A percentile compares a stretch with the other conserved stretches of the same genome.
Evolutionary conservation across 2,113 vertebrate genomes (phyloP).

Genomic region (Pomatorhinus ruficollis): DNA sequence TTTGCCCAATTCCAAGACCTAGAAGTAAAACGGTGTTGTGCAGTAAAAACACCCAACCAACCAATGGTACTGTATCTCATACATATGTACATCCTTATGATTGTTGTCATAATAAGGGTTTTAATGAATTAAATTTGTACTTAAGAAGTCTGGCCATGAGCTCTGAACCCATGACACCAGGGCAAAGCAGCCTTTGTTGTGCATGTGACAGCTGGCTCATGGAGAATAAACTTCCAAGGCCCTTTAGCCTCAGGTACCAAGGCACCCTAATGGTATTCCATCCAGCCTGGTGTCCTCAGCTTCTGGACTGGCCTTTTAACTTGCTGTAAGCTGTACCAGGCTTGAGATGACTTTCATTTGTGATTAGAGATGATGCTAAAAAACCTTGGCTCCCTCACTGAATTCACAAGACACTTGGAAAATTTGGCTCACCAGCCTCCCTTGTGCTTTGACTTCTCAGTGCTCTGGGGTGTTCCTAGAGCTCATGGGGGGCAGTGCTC

Average conservation of each 20-base stretch:
- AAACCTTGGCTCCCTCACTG: not conserved
- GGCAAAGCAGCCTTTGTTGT: not conserved
- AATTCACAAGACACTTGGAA: not conserved
- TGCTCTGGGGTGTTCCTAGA: fast-evolving
- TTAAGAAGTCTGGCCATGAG: not conserved
- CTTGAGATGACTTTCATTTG: not conserved
- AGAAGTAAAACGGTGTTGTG: not conserved
- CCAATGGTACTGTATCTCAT: not conserved
- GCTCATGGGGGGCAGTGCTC: not conserved
- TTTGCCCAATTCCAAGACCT: not conserved
- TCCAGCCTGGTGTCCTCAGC: not conserved
- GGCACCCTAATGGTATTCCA: not conserved
- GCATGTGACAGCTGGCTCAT: not conserved
- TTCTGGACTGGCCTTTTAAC: not conserved
- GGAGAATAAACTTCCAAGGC: not conserved
- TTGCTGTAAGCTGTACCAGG: not conserved
- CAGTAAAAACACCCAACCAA: not conserved
- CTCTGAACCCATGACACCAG: fast-evolving
- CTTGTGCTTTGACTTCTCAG: not conserved
- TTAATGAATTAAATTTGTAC: not conserved
- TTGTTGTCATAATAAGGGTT: not conserved
- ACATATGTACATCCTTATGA: not conserved
- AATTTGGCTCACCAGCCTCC: not conserved
- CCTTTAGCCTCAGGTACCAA: fast-evolving
- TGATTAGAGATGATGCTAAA: not conserved